phyloP scores from a whole-genome alignment of 2,888 invertebrate genomes.

The Amphipyra tragopoginis region DNA sequence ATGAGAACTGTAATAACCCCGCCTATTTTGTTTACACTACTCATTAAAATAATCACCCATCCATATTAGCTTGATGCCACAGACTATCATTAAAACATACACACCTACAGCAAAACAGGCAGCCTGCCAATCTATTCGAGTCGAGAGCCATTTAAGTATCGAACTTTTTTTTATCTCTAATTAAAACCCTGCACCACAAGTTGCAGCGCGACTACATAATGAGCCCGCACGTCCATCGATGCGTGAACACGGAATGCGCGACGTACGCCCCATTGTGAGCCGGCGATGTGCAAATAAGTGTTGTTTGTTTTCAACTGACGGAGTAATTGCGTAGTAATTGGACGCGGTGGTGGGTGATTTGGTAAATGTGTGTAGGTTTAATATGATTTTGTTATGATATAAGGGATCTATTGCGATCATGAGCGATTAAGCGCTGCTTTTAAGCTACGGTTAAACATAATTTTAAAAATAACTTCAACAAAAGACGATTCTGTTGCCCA shows the following conservation, averaged over 20 bases:
- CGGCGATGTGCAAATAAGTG: constrained; percentile 63
- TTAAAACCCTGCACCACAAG: constrained; percentile 49
- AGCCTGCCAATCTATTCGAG: not conserved
- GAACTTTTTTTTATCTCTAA: constrained; percentile 50
- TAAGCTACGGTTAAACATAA: too few species aligned
- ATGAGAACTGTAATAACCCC: too few species aligned
- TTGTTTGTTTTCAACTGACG: constrained; percentile 61
- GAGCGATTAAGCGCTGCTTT: too few species aligned
- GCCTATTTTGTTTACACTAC: too few species aligned
- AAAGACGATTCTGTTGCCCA: too few species aligned
- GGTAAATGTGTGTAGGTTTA: not conserved
- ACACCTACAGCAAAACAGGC: constrained; percentile 7
- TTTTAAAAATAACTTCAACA: too few species aligned
- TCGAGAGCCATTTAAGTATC: constrained; percentile 40
- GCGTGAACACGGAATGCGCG: constrained; percentile 54
- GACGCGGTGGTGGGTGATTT: constrained; percentile 32
- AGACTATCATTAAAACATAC: too few species aligned
- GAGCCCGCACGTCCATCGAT: constrained; percentile 58
- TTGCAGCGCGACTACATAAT: constrained; percentile 50
- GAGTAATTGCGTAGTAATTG: constrained; percentile 66
- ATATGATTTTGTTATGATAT: not conserved
- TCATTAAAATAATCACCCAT: too few species aligned
- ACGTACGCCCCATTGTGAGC: constrained; percentile 53
- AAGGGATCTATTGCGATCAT: too few species aligned
- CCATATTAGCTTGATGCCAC: too few species aligned